Percentiles rank a stretch among this genome's conserved stretches.
Conservation (phyloP, 2,797 vertebrate species). For the Oreortyx pictus region DNA sequence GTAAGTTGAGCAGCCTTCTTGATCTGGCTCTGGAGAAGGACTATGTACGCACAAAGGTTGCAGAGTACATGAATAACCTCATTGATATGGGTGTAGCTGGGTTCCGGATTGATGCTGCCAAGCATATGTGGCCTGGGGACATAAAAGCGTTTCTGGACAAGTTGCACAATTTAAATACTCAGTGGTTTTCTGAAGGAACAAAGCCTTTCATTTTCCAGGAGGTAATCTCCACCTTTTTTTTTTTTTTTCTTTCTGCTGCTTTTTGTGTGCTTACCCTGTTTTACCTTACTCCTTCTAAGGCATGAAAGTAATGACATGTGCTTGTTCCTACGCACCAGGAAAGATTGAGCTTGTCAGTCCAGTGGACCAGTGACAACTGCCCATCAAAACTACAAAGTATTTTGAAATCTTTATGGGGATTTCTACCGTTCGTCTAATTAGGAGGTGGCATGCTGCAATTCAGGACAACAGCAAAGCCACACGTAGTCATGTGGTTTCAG, state of each 20-base stretch:
- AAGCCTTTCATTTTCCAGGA: constrained; percentile 91
- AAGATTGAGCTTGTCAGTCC: neutral
- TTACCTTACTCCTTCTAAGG: neutral
- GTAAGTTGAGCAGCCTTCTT: constrained; percentile 86
- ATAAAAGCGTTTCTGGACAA: constrained; percentile 79
- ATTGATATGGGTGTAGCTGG: constrained; percentile 91
- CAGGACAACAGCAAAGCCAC: neutral
- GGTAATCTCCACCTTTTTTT: constrained; percentile 71
- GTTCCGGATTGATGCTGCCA: constrained; percentile 91
- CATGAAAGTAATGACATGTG: neutral
- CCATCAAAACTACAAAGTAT: neutral
- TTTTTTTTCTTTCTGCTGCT: neutral
- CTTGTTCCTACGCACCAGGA: neutral
- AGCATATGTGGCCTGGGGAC: constrained; percentile 97
- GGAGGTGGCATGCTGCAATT: neutral
- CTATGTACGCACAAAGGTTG: constrained; percentile 83
- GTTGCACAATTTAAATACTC: constrained; percentile 83
- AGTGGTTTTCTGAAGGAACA: constrained; percentile 85
- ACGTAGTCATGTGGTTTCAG: neutral
- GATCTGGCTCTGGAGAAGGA: constrained; percentile 91
- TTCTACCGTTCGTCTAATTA: neutral
- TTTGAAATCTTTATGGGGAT: neutral
- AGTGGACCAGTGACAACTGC: neutral
- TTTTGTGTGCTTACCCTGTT: neutral
- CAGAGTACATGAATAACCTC: constrained; percentile 86